phyloP scores from a whole-genome alignment of 2,113 vertebrate species.

The Labrus mixtus region DNA sequence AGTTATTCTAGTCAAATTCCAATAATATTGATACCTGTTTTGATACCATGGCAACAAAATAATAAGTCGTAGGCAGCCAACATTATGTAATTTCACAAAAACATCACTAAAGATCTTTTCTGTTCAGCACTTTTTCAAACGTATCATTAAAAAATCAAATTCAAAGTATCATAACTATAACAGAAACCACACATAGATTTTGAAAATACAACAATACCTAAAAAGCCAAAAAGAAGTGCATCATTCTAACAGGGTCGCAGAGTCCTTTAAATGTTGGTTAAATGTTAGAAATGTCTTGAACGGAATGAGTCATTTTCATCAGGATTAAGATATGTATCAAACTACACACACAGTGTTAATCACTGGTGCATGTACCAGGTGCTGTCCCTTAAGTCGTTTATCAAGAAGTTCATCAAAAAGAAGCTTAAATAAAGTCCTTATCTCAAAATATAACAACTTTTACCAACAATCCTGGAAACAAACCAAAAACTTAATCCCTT shows the following conservation, averaged over 20 bases:
- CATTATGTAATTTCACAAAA: too few relatives aligned
- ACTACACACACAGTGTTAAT: not conserved
- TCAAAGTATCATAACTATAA: too few relatives aligned
- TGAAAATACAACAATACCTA: not conserved
- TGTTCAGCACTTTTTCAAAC: too few relatives aligned
- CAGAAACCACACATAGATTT: not conserved
- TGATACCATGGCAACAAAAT: too few relatives aligned
- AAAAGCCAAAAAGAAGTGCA: not conserved
- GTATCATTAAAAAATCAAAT: too few relatives aligned
- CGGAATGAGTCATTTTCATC: not conserved
- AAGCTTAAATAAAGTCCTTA: not conserved
- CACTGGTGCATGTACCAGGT: not conserved
- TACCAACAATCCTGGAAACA: not conserved
- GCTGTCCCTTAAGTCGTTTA: not conserved
- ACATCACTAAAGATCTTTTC: too few relatives aligned
- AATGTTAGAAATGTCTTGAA: too few relatives aligned
- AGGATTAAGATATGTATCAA: not conserved
- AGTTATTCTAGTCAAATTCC: too few relatives aligned
- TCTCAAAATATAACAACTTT: slow-evolving; percentile 17
- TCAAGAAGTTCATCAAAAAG: slow-evolving; percentile 4
- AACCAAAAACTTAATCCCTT: slow-evolving; percentile 4
- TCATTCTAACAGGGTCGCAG: not conserved
- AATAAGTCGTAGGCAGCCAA: too few relatives aligned
- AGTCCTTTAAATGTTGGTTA: not conserved
- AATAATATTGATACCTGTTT: too few relatives aligned